Conservation (phyloP, 2,113 vertebrate genomes). For the Leucosticte australis region DNA sequence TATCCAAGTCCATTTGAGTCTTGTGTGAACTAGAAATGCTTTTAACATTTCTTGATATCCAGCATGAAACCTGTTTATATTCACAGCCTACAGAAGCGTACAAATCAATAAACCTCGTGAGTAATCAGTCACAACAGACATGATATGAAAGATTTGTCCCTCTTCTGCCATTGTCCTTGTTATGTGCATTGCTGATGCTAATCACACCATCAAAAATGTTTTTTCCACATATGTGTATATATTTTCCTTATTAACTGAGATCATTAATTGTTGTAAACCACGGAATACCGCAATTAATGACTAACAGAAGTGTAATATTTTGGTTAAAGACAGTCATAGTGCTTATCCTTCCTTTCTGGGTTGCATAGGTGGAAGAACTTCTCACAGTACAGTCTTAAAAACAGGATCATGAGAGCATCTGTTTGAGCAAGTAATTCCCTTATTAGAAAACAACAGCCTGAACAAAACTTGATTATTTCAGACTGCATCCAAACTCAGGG, state of each 20-base stretch:
- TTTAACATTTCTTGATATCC: background rate
- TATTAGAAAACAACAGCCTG: background rate
- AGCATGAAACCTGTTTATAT: background rate
- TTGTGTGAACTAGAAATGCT: background rate
- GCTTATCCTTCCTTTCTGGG: background rate
- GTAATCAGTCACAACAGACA: background rate
- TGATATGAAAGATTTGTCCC: background rate
- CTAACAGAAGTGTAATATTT: background rate
- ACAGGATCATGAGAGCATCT: background rate
- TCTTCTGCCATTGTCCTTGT: background rate
- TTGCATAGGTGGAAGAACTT: background rate
- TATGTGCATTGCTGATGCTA: background rate
- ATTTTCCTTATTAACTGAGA: background rate
- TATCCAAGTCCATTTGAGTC: background rate
- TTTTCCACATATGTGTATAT: background rate
- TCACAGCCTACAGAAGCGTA: background rate
- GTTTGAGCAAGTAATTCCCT: background rate
- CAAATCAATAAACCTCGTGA: background rate
- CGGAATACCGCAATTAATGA: no score
- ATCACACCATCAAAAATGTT: background rate
- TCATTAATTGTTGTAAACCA: no score
- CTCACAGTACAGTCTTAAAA: background rate
- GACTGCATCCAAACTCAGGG: background rate
- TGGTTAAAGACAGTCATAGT: background rate
- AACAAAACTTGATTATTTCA: background rate